phyloP scores from a whole-genome alignment of 30 jellyfish, hydroid and myxozoan genomes.

The Sanderia malayensis region DNA sequence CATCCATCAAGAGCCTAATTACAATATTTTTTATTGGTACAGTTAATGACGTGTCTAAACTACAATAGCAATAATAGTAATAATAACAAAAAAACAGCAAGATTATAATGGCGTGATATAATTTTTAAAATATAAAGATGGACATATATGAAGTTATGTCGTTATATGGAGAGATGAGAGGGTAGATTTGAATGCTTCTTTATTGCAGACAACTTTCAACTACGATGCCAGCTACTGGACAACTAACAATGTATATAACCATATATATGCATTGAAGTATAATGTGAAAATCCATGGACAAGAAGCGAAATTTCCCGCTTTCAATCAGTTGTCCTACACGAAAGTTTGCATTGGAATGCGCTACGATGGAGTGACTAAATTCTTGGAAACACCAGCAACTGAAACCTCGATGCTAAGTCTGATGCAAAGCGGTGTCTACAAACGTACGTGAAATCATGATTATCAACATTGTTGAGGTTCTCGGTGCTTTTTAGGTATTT shows the following conservation, averaged over 20 bases:
- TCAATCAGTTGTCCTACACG: slow-evolving; percentile 11
- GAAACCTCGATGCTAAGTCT: slow-evolving; percentile 13
- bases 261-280: slow-evolving; percentile 27
- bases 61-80: too few relatives aligned
- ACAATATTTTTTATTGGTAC: too few relatives aligned
- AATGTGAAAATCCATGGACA: slow-evolving; percentile 23
- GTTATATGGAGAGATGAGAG: too few relatives aligned
- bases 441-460: too few relatives aligned
- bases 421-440: background rate
- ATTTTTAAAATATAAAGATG: too few relatives aligned
- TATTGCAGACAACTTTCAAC: slow-evolving; percentile 15
- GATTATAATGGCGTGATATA: too few relatives aligned
- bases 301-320: slow-evolving; percentile 46
- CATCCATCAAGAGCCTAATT: too few relatives aligned
- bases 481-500: too few relatives aligned
- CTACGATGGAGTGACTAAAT: slow-evolving; percentile 32
- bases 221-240: slow-evolving; percentile 41
- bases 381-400: background rate
- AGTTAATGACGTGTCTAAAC: too few relatives aligned
- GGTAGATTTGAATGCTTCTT: background rate
- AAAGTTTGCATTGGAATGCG: slow-evolving; percentile 43
- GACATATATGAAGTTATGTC: too few relatives aligned
- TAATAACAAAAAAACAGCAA: too few relatives aligned
- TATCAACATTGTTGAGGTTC: too few relatives aligned
- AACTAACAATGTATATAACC: slow-evolving; percentile 30